A percentile compares a stretch with the other conserved stretches of the same genome.
These are phyloP conservation scores for Holcopasites calliopsidis DNA, from an alignment of 1,140 invertebrate species.

Conservation along the genomic window DNA sequence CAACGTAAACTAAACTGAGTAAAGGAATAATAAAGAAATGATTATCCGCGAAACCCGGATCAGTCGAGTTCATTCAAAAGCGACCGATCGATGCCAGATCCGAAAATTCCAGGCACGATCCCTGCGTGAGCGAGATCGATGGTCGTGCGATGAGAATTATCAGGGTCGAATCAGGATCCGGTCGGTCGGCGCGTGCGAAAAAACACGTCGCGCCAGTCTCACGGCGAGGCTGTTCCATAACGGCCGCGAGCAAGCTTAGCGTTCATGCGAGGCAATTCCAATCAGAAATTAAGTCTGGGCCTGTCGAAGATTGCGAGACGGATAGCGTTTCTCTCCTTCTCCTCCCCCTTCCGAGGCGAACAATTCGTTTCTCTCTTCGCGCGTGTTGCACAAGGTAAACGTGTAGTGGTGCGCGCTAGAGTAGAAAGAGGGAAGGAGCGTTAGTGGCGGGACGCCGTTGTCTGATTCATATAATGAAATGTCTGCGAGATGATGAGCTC, in stretches of 20 bases:
- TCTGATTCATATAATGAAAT: conserved; percentile 77
- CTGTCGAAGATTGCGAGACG: conserved; percentile 70
- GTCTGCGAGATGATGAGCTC: conserved; percentile 76
- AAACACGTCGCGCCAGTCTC: conserved; percentile 63
- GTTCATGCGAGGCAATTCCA: conserved; percentile 70
- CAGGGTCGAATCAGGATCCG: conserved; percentile 1
- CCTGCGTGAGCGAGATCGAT: neutral
- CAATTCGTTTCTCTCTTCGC: neutral
- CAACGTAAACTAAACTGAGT: no score
- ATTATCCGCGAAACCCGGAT: no score
- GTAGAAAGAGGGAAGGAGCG: neutral
- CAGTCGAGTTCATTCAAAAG: no score
- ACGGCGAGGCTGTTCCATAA: conserved; percentile 38
- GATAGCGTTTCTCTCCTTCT: conserved; percentile 52
- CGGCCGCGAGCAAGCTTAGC: conserved; percentile 51
- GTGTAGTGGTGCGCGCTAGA: neutral
- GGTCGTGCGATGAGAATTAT: conserved; percentile 19
- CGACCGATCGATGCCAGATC: neutral
- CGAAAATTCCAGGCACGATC: neutral
- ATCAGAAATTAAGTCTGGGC: conserved; percentile 72
- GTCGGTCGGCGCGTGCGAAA: conserved; percentile 52
- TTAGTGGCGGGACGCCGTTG: conserved; percentile 66
- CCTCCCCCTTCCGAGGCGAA: neutral
- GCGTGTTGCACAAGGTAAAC: neutral
- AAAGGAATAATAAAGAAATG: no score